Percentiles rank a stretch among this genome's conserved stretches.
These are phyloP conservation scores for Xestobium rufovillosum DNA, from an alignment of 2,888 invertebrate genomes.

Conservation along the genomic window DNA sequence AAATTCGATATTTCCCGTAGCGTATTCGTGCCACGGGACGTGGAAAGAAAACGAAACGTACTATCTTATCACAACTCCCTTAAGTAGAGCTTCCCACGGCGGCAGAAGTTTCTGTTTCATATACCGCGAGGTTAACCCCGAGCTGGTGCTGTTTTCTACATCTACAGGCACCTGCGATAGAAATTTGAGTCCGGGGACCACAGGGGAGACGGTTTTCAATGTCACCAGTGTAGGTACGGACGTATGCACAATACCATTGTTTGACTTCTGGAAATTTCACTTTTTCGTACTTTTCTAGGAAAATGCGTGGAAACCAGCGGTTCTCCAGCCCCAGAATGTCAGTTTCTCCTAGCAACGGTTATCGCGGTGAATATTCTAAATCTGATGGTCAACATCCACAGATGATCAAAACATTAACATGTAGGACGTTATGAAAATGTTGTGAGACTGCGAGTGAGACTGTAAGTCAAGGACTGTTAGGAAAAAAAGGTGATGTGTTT, in stretches of 20 bases:
- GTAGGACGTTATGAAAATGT: too few relatives aligned
- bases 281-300: conserved; percentile 44
- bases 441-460: too few relatives aligned
- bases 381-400: conserved; percentile 23
- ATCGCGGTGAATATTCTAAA: conserved; percentile 21
- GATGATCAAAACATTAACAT: conserved; percentile 35
- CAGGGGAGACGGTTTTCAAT: conserved; percentile 59
- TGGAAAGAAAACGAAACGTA: conserved; percentile 84
- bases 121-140: conserved; percentile 54
- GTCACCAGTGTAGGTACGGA: conserved; percentile 60
- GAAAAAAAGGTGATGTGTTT: too few relatives aligned
- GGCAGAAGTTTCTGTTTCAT: conserved; percentile 70
- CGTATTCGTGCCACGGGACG: conserved; percentile 82
- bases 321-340: too few relatives aligned
- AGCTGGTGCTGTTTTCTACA: conserved; percentile 51
- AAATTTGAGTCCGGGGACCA: conserved; percentile 45
- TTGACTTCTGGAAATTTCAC: too few relatives aligned
- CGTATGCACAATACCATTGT: too few relatives aligned
- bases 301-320: conserved; percentile 53
- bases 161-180: conserved; percentile 60
- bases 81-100: conserved; percentile 58
- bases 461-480: too few relatives aligned
- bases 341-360: conserved; percentile 16
- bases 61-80: conserved; percentile 74
- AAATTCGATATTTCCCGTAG: too few relatives aligned